phyloP scores from a whole-genome alignment of 2,888 invertebrate genomes.

The Brachycybe producta region DNA sequence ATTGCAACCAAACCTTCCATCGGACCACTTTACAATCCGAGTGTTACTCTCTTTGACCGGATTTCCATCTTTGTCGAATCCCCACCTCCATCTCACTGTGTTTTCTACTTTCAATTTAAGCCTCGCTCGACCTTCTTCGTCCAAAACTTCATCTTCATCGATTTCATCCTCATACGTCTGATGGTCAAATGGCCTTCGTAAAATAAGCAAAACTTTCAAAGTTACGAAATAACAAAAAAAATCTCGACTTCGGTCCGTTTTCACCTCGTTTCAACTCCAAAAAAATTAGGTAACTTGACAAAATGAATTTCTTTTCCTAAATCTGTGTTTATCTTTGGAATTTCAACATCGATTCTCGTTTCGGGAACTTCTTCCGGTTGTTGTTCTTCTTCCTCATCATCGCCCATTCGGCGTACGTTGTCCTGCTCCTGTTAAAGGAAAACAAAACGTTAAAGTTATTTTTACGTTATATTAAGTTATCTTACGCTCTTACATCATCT shows the following conservation, averaged over 20 bases:
- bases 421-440: conserved; percentile 25
- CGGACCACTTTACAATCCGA: conserved; percentile 91
- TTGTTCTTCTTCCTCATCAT: conserved; percentile 44
- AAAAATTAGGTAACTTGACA: conserved; percentile 93
- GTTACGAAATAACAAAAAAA: background rate
- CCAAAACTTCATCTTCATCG: conserved; percentile 92
- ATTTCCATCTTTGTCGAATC: conserved; percentile 60
- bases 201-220: too few relatives aligned
- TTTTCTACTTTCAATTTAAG: conserved; percentile 90
- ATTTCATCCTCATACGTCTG: conserved; percentile 96
- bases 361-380: conserved; percentile 64
- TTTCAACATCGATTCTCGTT: conserved; percentile 90
- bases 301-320: conserved; percentile 86
- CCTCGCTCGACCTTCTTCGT: conserved; percentile 90
- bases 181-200: conserved; percentile 87
- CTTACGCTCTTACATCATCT: background rate
- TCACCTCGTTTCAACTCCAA: conserved; percentile 82
- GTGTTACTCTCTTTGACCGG: conserved; percentile 84
- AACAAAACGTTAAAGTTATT: background rate
- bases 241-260: too few relatives aligned
- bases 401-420: background rate
- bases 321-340: conserved; percentile 87
- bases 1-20: conserved; percentile 47
- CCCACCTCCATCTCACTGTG: conserved; percentile 87
- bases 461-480: background rate